Evolutionary conservation across 2,113 vertebrate species (phyloP), one percentile per base, ranked within the genome.

Genomic region (Nesoenas mayeri): DNA sequence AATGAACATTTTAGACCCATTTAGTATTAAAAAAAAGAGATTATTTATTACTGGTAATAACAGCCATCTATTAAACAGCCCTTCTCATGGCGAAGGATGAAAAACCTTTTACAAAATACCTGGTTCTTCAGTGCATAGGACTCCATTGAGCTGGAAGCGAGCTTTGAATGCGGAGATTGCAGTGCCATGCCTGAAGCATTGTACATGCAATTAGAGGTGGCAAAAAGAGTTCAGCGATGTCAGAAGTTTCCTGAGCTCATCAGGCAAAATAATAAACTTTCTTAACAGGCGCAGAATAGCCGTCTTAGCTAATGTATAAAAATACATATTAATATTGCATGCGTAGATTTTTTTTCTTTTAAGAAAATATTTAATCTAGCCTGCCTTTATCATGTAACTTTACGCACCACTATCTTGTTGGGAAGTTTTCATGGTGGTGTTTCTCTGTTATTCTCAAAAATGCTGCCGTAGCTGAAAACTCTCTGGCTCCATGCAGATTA

Each of bases 341-440:
- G 5, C 22, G 7, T 44, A 20, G 15, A 15, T 18, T 36, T 26
- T 31, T 32, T n/a, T 2, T 53, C 74, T 42, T 44, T 71, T 2
- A 44, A 62, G 12, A 1, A 1, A 1, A 1, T 21, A n/a, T 26
- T n/a, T 78, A 5, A 6, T 32, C 24, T 3, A 3, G 9, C 5
- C 36, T 74, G n/a, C 4, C 83, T 91, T 86, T 62, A 17, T 28
- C 6, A 0, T 10, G 12, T 6, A 24, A 9, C 22, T 89, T 94
- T 66, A 47, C 29, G 28, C 6, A 19, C 22, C 1, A 1, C 38
- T 42, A 54, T 58, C 26, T 87, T 40, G 16, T 40, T 34, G 38
- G 28, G 42, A 71, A 28, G 17, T 58, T 73, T 78, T 62, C 11
- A 1, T 5, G 11, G 15, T 50, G 28, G 4, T 28, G 5, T 36